phyloP scores from a whole-genome alignment of 2,888 invertebrate species.

The Nomada flava region DNA sequence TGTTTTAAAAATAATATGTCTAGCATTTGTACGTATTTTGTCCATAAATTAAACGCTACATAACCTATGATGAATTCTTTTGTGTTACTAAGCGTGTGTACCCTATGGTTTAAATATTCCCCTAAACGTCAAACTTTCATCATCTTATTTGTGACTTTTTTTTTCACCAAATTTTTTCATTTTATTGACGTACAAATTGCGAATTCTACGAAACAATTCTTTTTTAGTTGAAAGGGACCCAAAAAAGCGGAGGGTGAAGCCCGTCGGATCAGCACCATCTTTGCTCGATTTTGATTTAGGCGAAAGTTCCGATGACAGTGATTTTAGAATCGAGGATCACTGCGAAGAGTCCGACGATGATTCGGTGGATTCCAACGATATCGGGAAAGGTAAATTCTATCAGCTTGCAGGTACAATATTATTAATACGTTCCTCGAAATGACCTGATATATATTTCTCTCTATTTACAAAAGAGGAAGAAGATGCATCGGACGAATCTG shows the following conservation, averaged over 20 bases:
- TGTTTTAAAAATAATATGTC: conserved; percentile 55
- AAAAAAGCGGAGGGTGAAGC: conserved; percentile 92
- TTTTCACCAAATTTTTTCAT: conserved; percentile 1
- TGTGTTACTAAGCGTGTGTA: conserved; percentile 14
- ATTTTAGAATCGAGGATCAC: conserved; percentile 95
- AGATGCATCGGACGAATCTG: conserved; percentile 76
- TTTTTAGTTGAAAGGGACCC: conserved; percentile 89
- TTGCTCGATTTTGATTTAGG: conserved; percentile 93
- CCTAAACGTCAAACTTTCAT: not conserved
- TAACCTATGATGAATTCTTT: conserved; percentile 65
- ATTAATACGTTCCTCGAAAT: not conserved
- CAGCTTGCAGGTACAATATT: not conserved
- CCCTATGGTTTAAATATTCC: conserved; percentile 4
- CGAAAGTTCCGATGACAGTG: conserved; percentile 97
- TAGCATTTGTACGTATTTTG: conserved; percentile 70
- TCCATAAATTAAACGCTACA: conserved; percentile 29
- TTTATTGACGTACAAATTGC: not conserved
- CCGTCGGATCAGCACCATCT: conserved; percentile 89
- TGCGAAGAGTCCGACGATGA: conserved; percentile 92
- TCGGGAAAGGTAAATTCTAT: conserved; percentile 85
- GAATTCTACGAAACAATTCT: conserved; percentile 17
- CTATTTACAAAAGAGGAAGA: conserved; percentile 45
- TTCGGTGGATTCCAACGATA: conserved; percentile 89
- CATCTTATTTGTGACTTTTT: not conserved
- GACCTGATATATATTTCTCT: conserved; percentile 10